Evolutionary conservation across 2,113 vertebrate species (phyloP), one percentile per base, ranked within the genome.

Genomic region (Gymnobelideus leadbeateri): DNA sequence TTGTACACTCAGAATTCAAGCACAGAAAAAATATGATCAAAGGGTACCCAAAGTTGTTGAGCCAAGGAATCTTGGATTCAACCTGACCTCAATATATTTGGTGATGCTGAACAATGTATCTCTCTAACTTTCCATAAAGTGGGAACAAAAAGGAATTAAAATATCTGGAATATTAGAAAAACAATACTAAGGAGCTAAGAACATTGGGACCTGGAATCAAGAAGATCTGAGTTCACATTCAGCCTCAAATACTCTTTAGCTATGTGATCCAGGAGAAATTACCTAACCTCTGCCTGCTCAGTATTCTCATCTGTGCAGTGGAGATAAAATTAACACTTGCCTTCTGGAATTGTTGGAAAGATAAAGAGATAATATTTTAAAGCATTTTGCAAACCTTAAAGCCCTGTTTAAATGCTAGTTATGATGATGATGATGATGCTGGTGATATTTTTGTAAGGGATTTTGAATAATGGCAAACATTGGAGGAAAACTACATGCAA

Each of bases 381-480:
- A 68, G 57, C 31, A 68, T 31, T 68, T 68, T 37, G 57, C 1
- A 31, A 68, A 14, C 31, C 57, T 68, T 77, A n/a, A 77, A 19
- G 55, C 28, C 8, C 25, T 28, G 0, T 57, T 28, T 77, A n/a
- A n/a, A 77, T 77, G 61, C 61, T n/a, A n/a, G 37, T 77, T 68
- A 14, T 68, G 28, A 68, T 68, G 57, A 14, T 68, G 28, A 68
- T 68, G 57, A 68, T 68, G 3, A 68, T 37, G 26, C 61, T 37
- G 25, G 37, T n/a, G 37, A 77, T 77, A 19, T 77, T 77, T 77
- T 77, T 77, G 14, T n/a, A 90, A 95, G 92, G 43, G 84, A 51
- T 52, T 93, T 61, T 49, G 24, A 94, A 52, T 8, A 91, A 50
- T 95, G 16, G 43, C 84, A 28, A 89, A 91, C 94, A 94, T 95